Evolutionary conservation across 2,797 vertebrate species (phyloP).

Genomic region (Epinephelus awoara): DNA sequence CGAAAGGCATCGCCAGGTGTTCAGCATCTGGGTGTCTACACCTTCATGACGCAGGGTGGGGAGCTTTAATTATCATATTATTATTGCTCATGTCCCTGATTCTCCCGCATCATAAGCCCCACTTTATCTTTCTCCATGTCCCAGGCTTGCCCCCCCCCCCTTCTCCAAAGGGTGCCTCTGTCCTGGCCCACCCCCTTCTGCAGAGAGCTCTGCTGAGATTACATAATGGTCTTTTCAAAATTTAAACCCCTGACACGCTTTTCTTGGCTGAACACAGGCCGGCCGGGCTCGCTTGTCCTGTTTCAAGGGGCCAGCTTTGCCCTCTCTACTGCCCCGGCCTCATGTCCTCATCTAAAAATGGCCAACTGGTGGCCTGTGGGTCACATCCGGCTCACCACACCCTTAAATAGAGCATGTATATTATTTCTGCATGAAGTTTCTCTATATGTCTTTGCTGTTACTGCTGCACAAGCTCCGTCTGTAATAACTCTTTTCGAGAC

Average conservation of each 20-base stretch:
- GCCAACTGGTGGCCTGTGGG: slow-evolving; percentile 20
- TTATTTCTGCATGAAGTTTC: neutral
- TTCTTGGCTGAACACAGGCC: slow-evolving; percentile 70
- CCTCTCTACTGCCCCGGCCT: slow-evolving; percentile 35
- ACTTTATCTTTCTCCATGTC: slow-evolving; percentile 18
- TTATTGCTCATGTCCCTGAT: slow-evolving; percentile 16
- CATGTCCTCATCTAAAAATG: slow-evolving; percentile 48
- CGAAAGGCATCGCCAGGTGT: slow-evolving; percentile 53
- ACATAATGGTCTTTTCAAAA: slow-evolving; percentile 75
- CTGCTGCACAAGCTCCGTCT: neutral
- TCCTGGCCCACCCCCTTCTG: slow-evolving; percentile 26
- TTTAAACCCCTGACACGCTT: slow-evolving; percentile 77
- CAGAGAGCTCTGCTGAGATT: slow-evolving; percentile 72
- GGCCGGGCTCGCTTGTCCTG: slow-evolving; percentile 48
- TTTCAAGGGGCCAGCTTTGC: slow-evolving; percentile 52
- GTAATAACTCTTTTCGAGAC: neutral
- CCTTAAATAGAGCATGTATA: slow-evolving; percentile 28
- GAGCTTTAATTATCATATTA: slow-evolving; percentile 23
- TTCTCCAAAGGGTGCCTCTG: slow-evolving; percentile 45
- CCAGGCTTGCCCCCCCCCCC: neutral
- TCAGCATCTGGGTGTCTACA: slow-evolving; percentile 38
- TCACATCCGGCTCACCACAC: slow-evolving; percentile 36
- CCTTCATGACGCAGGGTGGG: neutral
- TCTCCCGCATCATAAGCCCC: slow-evolving; percentile 16
- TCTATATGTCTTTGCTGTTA: slow-evolving; percentile 2